These are phyloP conservation scores for human DNA, from an alignment of 2,113 vertebrate genomes.

Conservation along the genomic window GRCh38 chr6:146672001-146672500, in stretches of 20 bases:
- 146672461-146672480: constrained; percentile 83
- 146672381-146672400: constrained; percentile 72
- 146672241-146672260: constrained; percentile 90
- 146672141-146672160: background rate
- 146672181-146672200: constrained; percentile 27
- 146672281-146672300: constrained; percentile 75
- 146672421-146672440: background rate
- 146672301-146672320: constrained; percentile 60
- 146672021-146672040: background rate
- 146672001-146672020: background rate
- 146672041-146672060: background rate
- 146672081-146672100: background rate
- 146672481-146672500: too few species aligned
- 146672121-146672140: background rate
- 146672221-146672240: constrained; percentile 80
- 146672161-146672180: background rate
- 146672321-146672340: constrained; percentile 73
- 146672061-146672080: background rate
- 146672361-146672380: constrained; percentile 67
- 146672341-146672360: constrained; percentile 71
- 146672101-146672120: background rate
- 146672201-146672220: constrained; percentile 79
- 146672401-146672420: constrained; percentile 68
- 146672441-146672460: constrained; percentile 71
- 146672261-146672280: constrained; percentile 88